Base-by-base conservation (phyloP, 2,888 invertebrate genomes). In the Drosophila monieri region DNA sequence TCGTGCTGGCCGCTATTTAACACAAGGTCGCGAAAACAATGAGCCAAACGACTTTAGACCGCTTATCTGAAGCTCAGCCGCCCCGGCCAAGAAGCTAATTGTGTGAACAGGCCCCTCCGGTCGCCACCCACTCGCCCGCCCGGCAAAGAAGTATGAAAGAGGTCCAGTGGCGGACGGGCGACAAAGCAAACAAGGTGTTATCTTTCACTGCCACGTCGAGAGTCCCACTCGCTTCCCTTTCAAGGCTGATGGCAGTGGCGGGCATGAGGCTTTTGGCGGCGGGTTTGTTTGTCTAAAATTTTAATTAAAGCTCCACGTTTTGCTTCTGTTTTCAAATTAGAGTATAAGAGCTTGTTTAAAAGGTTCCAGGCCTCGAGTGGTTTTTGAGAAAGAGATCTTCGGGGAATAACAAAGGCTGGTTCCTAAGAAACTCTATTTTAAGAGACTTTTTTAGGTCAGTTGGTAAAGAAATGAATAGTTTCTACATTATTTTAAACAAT, bases 121-220 rank as follows among this genome's bases (percentile, higher is more conserved):
- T 1, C 12, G 18, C 18, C 18, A 18, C 18, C 18, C 18, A 18
- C 18, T 18, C 18, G 18, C 46, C 27, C 52, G 35, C 41, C 21
- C 48, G 8, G 53, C 25, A 53, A 41, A 21, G 51, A 3, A 3
- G 18, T 18, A 30, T 25, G n/a, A 15, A 54, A 27, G 27, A 52
- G 27, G 52, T 21, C 15, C 55, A 35, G 47, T 32, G 54, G 2
- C 27, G 56, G 46, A 57, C 53, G 15, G 65, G 52, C 54, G 55
- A 73, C 61, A 56, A 66, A 73, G 81, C 74, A 81, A 87, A 85
- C 85, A 81, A 85, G 73, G 81, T 87, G 81, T 85, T 87, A 74
- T 80, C 84, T 76, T 77, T 58, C 61, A 55, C 49, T 9, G 61
- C 44, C n/a, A 15, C 53, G 14, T 18, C 39, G 18, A 3, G 60